phyloP scores from a whole-genome alignment of 2,797 vertebrate species.

The Muscicapa striata region DNA sequence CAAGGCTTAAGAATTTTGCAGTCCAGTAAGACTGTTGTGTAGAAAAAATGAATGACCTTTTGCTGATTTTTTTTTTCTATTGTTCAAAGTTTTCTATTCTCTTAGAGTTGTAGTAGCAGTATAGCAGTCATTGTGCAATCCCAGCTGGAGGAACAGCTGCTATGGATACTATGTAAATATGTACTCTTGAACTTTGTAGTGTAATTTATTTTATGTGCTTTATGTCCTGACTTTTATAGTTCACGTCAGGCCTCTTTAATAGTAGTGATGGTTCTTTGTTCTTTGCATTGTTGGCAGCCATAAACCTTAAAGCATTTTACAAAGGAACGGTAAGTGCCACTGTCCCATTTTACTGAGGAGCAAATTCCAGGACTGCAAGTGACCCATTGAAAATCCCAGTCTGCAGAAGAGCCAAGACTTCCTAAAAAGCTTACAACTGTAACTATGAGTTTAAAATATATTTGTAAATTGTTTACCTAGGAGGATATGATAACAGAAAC shows the following conservation, averaged over 20 bases:
- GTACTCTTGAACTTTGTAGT: neutral
- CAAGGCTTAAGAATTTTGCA: neutral
- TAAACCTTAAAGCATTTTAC: neutral
- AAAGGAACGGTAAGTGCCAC: neutral
- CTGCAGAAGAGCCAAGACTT: neutral
- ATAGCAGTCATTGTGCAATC: neutral
- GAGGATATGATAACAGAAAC: neutral
- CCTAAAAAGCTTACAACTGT: neutral
- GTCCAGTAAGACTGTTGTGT: neutral
- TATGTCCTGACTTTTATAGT: conserved; percentile 2
- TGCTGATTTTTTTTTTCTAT: neutral
- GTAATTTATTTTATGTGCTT: neutral
- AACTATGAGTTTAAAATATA: neutral
- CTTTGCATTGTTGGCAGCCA: neutral
- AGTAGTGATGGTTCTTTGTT: neutral
- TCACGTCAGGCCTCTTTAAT: neutral
- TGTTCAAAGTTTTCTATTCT: neutral
- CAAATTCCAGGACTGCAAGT: neutral
- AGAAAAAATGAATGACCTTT: neutral
- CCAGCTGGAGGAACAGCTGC: neutral
- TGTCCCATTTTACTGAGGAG: neutral
- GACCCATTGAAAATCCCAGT: neutral
- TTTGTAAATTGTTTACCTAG: neutral
- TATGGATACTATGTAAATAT: neutral
- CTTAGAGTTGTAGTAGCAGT: neutral